Base-by-base conservation (phyloP, 2,797 vertebrate species). In the Poecilia picta region DNA sequence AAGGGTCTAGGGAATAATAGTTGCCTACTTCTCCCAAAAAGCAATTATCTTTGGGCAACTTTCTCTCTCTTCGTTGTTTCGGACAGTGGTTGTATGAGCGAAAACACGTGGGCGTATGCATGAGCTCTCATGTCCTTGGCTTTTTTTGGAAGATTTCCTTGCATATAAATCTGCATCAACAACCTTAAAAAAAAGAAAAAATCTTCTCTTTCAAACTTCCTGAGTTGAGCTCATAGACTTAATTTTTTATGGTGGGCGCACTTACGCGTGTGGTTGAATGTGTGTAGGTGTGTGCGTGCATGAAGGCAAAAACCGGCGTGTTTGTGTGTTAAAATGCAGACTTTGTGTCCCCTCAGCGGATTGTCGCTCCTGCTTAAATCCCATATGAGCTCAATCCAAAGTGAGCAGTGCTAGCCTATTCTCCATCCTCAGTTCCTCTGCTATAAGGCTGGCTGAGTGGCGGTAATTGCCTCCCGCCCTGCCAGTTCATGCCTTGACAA, bases 391-490 rank as follows among this genome's bases (percentile, higher is more conserved):
- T 85, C 89, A 83, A 90, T 90, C 89, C 87, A 88, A 84, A 91
- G 83, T 83, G 90, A 92, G 79, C 89, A 85, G 83, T 70, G 87
- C 85, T 89, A 82, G 90, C 79, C 89, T 75, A 80, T 87, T 90
- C 89, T 78, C 80, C 84, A 86, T 88, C 88, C 86, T 80, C 86
- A 81, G 89, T 91, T 92, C 85, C 86, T 91, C 76, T 85, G 78
- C 81, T 93, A 91, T 93, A 93, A 89, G 93, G 88, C 89, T 83
- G 87, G 85, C 87, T 92, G 91, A 94, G 92, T 94, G 91, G 89
- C 82, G 74, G 90, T 93, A 93, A 95, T 94, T 93, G 93, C 91
- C 91, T 93, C 83, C 81, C 80, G 41, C 83, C 82, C 82, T 80
- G 87, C 91, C 90, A 89, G 89, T 89, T 89, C 83, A 89, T n/a